These are phyloP conservation scores for Drosophila atripex DNA, from an alignment of 2,888 invertebrate genomes.

Conservation along the genomic window DNA sequence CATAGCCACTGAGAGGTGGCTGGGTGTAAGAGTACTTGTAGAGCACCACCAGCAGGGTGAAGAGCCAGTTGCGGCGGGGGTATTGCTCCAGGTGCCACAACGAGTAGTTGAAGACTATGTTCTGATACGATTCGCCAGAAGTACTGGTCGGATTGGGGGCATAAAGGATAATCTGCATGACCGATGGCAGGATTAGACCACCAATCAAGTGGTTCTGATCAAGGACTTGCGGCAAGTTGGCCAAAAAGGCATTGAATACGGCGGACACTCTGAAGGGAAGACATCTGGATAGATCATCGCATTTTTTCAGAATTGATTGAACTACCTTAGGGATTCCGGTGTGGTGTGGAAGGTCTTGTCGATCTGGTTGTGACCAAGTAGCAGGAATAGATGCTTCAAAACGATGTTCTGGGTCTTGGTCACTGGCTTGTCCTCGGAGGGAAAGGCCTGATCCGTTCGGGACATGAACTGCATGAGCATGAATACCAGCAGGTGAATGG, in stretches of 20 bases:
- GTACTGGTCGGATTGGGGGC: constrained; percentile 90
- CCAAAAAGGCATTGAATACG: constrained; percentile 97
- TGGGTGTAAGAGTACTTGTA: constrained; percentile 95
- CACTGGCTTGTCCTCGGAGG: constrained; percentile 92
- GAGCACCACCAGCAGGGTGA: constrained; percentile 94
- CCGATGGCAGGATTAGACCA: constrained; percentile 93
- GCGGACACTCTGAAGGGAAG: constrained; percentile 90
- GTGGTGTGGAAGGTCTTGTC: constrained; percentile 96
- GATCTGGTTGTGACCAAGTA: constrained; percentile 95
- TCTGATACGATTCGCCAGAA: constrained; percentile 86
- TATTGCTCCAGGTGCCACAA: constrained; percentile 95
- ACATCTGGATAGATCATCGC: background rate
- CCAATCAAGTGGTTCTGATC: constrained; percentile 99
- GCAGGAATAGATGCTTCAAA: constrained; percentile 94
- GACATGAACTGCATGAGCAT: constrained; percentile 98
- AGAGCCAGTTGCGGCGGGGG: constrained; percentile 95
- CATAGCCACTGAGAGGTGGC: constrained; percentile 88
- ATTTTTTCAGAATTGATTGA: background rate
- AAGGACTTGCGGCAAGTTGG: constrained; percentile 95
- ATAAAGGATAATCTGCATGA: constrained; percentile 91
- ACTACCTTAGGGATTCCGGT: constrained; percentile 91
- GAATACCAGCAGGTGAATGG: constrained; percentile 96
- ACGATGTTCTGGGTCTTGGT: constrained; percentile 94
- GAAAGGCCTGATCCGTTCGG: constrained; percentile 91
- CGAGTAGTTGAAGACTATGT: constrained; percentile 88